Evolutionary conservation across 2,797 vertebrate species (phyloP).

Genomic region (Peromyscus nudipes): DNA sequence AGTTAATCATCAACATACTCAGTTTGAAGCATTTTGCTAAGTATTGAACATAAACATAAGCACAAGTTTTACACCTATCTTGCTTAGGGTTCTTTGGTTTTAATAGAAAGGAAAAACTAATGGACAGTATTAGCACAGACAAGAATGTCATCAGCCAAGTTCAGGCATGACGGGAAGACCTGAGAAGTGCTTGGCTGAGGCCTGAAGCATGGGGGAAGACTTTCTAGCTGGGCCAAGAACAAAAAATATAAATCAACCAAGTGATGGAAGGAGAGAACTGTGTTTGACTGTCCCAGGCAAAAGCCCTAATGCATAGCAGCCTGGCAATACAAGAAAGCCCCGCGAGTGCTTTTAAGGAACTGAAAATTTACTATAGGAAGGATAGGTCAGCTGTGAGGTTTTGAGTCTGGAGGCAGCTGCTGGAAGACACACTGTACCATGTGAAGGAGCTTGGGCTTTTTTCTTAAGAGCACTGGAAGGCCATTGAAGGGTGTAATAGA

Average conservation of each 20-base stretch:
- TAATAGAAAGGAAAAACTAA: neutral
- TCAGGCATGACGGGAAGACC: neutral
- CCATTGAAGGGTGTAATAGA: neutral
- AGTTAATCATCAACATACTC: neutral
- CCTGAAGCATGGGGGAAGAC: neutral
- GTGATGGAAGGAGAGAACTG: neutral
- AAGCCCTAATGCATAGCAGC: neutral
- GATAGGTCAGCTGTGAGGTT: neutral
- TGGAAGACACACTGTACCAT: neutral
- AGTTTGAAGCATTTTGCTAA: constrained; percentile 21
- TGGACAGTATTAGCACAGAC: neutral
- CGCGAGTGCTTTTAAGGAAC: constrained; percentile 29
- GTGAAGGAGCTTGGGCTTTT: neutral
- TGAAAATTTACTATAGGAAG: neutral
- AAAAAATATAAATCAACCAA: neutral
- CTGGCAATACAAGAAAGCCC: neutral
- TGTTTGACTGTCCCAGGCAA: neutral
- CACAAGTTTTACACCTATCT: neutral
- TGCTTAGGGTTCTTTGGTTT: neutral
- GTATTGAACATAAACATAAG: neutral
- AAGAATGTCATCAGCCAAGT: neutral
- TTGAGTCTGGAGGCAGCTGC: neutral
- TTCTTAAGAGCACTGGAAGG: neutral
- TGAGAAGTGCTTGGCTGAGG: neutral
- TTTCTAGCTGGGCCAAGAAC: neutral